Evolutionary conservation across 1,140 invertebrate species (phyloP).

Genomic region (Hetaerina americana): DNA sequence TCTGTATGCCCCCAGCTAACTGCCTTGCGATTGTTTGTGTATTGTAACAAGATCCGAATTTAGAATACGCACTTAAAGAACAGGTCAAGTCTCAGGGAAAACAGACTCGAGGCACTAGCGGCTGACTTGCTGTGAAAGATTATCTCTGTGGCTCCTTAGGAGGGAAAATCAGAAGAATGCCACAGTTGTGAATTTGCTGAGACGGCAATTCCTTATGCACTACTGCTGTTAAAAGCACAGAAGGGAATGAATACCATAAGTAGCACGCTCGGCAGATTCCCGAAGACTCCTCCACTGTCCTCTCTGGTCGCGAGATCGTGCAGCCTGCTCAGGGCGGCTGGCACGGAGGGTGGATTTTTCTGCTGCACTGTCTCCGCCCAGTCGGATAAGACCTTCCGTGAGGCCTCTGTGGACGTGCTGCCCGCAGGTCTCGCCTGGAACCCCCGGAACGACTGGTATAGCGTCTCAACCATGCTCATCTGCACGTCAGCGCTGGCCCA

Average conservation of each 20-base stretch:
- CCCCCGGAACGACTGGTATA: slow-evolving; percentile 43
- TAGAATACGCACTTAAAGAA: too few species aligned
- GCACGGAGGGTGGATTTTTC: slow-evolving; percentile 25
- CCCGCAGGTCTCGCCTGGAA: slow-evolving; percentile 35
- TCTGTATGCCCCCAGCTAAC: too few species aligned
- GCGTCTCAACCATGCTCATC: slow-evolving; percentile 35
- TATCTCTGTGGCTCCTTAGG: too few species aligned
- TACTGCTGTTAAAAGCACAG: too few species aligned
- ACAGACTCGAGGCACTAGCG: too few species aligned
- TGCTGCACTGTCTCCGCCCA: slow-evolving; percentile 44
- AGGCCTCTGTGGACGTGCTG: slow-evolving; percentile 21
- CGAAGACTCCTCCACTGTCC: slow-evolving; percentile 26
- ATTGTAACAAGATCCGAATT: too few species aligned
- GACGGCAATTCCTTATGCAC: too few species aligned
- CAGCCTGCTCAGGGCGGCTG: slow-evolving; percentile 33
- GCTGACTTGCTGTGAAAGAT: too few species aligned
- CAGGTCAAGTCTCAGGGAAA: too few species aligned
- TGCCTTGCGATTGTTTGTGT: too few species aligned
- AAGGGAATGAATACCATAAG: neutral
- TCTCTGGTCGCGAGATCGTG: slow-evolving; percentile 31
- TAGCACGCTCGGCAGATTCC: neutral
- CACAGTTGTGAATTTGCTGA: too few species aligned
- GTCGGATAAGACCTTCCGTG: slow-evolving; percentile 40
- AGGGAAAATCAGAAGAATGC: too few species aligned
- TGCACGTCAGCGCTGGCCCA: slow-evolving; percentile 39